A percentile compares a stretch with the other conserved stretches of the same genome.
These are phyloP conservation scores for Phyllotreta cruciferae DNA, from an alignment of 2,888 invertebrate species.

Conservation along the genomic window DNA sequence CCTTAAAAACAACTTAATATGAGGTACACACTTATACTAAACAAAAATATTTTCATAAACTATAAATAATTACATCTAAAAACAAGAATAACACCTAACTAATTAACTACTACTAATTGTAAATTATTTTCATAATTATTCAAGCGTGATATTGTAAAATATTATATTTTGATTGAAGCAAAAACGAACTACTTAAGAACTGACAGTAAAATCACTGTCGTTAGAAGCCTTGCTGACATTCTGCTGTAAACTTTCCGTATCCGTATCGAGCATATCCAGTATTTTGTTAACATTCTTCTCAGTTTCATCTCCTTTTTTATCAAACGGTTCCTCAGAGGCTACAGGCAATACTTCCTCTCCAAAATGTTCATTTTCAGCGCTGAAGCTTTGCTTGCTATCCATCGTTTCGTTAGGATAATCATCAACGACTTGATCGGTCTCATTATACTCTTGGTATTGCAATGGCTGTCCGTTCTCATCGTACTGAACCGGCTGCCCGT, in stretches of 20 bases:
- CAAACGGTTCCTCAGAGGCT: conserved; percentile 1
- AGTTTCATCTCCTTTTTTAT: conserved; percentile 6
- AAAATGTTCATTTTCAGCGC: conserved; percentile 7
- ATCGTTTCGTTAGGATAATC: too few species aligned
- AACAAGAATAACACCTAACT: too few species aligned
- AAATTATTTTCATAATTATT: too few species aligned
- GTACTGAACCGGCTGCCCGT: conserved; percentile 31
- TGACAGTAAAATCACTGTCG: conserved; percentile 60
- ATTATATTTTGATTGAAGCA: too few species aligned
- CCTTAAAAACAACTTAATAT: too few species aligned
- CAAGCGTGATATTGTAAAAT: too few species aligned
- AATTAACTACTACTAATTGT: too few species aligned
- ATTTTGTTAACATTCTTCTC: conserved; percentile 46
- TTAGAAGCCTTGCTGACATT: conserved; percentile 55
- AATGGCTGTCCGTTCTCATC: conserved; percentile 38
- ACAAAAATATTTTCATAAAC: too few species aligned
- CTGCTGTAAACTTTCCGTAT: conserved; percentile 55
- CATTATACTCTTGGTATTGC: conserved; percentile 7
- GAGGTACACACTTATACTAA: too few species aligned
- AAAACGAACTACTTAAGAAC: conserved; percentile 27
- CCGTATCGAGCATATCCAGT: conserved; percentile 57
- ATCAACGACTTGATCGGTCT: not conserved
- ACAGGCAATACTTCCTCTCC: conserved; percentile 9
- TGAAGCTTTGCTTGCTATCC: too few species aligned
- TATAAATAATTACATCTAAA: too few species aligned